Conservation (phyloP, 1,140 invertebrate species). For the Nasonia vitripennis region DNA sequence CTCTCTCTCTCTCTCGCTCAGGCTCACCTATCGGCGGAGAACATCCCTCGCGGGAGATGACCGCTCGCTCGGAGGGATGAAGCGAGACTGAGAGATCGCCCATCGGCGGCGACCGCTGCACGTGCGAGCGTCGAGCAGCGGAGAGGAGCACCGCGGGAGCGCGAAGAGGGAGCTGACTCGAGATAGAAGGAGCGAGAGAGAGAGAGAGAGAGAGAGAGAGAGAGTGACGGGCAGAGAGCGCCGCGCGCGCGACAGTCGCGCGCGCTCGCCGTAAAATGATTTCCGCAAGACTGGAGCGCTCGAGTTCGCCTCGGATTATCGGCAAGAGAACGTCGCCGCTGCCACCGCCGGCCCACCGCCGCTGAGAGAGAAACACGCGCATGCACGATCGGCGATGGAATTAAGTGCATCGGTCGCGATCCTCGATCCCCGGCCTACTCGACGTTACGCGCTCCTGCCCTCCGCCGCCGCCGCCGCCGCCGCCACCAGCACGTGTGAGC, state of each 20-base stretch:
- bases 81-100: constrained; percentile 8
- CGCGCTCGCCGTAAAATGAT: constrained; percentile 36
- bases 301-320: constrained; percentile 27
- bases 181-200: too few relatives aligned
- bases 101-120: background rate
- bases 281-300: constrained; percentile 27
- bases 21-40: background rate
- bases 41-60: background rate
- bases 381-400: background rate
- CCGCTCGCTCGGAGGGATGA: background rate
- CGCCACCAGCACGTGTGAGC: background rate
- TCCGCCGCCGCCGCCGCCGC: too few relatives aligned
- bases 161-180: background rate
- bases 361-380: background rate
- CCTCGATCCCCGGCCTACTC: too few relatives aligned
- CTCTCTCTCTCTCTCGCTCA: background rate
- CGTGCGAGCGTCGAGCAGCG: constrained; percentile 2
- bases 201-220: background rate
- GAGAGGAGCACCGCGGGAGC: background rate
- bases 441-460: too few relatives aligned
- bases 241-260: background rate
- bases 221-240: background rate
- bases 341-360: background rate
- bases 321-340: constrained; percentile 5
- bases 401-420: background rate